phyloP scores from a whole-genome alignment of 2,888 invertebrate genomes.

The Parthenolecanium corni region DNA sequence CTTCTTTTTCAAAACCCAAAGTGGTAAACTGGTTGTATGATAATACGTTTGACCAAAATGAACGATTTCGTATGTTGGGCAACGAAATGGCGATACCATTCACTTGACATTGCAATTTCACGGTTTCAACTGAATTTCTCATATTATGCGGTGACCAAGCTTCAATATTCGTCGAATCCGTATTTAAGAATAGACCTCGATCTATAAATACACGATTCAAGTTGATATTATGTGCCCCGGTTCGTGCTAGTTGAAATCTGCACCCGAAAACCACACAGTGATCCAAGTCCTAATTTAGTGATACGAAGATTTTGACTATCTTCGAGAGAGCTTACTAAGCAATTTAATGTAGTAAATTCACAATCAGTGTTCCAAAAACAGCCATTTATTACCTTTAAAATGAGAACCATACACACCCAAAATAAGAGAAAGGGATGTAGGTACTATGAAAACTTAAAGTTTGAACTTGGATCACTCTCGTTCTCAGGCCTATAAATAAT shows the following conservation, averaged over 20 bases:
- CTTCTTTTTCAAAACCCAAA: not conserved
- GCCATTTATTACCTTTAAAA: too few species aligned
- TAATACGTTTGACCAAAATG: not conserved
- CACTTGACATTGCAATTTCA: conserved; percentile 3
- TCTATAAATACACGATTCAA: too few species aligned
- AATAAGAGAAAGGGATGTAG: too few species aligned
- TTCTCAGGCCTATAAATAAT: not conserved
- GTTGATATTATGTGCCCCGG: too few species aligned
- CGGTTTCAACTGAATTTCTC: not conserved
- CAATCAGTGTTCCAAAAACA: too few species aligned
- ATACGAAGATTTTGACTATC: too few species aligned
- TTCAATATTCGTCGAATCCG: conserved; percentile 4
- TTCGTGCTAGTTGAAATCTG: too few species aligned
- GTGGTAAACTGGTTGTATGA: not conserved
- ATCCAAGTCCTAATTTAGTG: too few species aligned
- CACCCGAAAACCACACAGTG: too few species aligned
- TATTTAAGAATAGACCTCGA: conserved; percentile 4
- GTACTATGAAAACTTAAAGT: too few species aligned
- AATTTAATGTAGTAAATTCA: too few species aligned
- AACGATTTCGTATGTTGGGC: not conserved
- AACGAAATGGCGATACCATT: conserved; percentile 4
- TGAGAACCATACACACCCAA: not conserved
- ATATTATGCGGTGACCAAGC: not conserved
- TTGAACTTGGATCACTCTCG: not conserved
- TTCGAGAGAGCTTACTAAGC: too few species aligned